phyloP scores from a whole-genome alignment of 2,797 vertebrate genomes.

The Balearica regulorum region DNA sequence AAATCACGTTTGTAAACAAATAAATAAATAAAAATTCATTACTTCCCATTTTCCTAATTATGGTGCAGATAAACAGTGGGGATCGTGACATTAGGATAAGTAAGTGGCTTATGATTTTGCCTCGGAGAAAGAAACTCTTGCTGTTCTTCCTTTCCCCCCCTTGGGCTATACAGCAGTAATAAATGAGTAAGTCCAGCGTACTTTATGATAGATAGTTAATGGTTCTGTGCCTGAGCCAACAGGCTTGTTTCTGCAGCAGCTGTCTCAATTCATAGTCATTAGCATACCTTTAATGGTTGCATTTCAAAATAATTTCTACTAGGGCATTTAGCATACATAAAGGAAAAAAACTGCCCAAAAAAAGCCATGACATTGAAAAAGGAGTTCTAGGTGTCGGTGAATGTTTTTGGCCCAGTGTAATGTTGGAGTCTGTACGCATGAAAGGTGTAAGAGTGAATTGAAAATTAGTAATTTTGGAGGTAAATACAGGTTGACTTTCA shows the following conservation, averaged over 20 bases:
- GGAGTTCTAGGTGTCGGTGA: slow-evolving; percentile 49
- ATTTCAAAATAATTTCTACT: slow-evolving; percentile 69
- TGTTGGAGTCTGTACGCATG: neutral
- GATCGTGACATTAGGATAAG: slow-evolving; percentile 74
- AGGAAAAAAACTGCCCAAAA: neutral
- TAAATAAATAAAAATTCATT: slow-evolving; percentile 57
- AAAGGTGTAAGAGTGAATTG: neutral
- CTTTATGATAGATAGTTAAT: slow-evolving; percentile 74
- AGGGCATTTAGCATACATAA: slow-evolving; percentile 45
- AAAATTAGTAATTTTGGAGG: neutral
- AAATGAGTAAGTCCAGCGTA: slow-evolving; percentile 71
- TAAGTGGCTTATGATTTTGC: slow-evolving; percentile 71
- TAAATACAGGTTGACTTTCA: neutral
- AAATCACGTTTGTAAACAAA: slow-evolving; percentile 46
- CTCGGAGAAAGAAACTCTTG: slow-evolving; percentile 64
- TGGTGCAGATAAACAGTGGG: slow-evolving; percentile 77
- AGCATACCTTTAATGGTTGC: slow-evolving; percentile 74
- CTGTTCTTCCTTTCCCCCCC: slow-evolving; percentile 51
- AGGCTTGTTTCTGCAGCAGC: slow-evolving; percentile 71
- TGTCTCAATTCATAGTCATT: slow-evolving; percentile 74
- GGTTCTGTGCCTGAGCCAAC: slow-evolving; percentile 68
- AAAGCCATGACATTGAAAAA: slow-evolving; percentile 31
- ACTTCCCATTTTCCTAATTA: slow-evolving; percentile 75
- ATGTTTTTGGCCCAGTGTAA: neutral
- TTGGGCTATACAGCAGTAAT: slow-evolving; percentile 67